Evolutionary conservation across 2,888 invertebrate species (phyloP), one percentile per base, ranked within the genome.

Genomic region (Mesorhabditis spiculigera): DNA sequence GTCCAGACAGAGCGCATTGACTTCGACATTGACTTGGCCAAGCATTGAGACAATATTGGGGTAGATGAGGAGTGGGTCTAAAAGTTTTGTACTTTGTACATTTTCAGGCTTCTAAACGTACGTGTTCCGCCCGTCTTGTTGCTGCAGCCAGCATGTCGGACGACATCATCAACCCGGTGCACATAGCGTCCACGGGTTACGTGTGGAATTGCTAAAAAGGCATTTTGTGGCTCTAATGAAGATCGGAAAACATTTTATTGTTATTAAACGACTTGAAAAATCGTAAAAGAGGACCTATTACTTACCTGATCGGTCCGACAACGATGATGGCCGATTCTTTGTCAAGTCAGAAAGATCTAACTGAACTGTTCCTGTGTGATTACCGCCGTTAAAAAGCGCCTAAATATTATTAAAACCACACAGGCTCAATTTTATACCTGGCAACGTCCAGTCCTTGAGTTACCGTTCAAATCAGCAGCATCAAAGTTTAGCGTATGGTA

Each of bases 1-100:
- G 77, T 91, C 90, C 86, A 95, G 93, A 86, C 96, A 97, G 4
- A 95, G 94, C 0, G 95, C 96, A 0, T 95, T 95, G 73, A 97
- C 92, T 86, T 95, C 95, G 43, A 97, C 93, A 69, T 94, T 91
- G 0, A 93, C 93, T 2, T 95, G 95, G 5, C 96, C 96, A 75
- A 96, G 88, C 95, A 96, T 95, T 86, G 93, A 94, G 4, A 95
- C 95, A 85, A 93, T 93, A 86, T 95, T 94, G 0, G 95, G 95
- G 0, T 76, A 77, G 65, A 80, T 71, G 8, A 78, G 70, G n/a
- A 80, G 69, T 5, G 79, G 80, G 62, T 71, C 78, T 78, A 66
- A 3, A 74, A 71, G 10, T 13, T 28, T 28, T 28, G 28, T n/a
- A 63, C 28, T 28, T 63, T 63, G 16, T 6, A 13, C n/a, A 8